phyloP scores from a whole-genome alignment of 2,797 vertebrate genomes.

The Peromyscus eremicus region DNA sequence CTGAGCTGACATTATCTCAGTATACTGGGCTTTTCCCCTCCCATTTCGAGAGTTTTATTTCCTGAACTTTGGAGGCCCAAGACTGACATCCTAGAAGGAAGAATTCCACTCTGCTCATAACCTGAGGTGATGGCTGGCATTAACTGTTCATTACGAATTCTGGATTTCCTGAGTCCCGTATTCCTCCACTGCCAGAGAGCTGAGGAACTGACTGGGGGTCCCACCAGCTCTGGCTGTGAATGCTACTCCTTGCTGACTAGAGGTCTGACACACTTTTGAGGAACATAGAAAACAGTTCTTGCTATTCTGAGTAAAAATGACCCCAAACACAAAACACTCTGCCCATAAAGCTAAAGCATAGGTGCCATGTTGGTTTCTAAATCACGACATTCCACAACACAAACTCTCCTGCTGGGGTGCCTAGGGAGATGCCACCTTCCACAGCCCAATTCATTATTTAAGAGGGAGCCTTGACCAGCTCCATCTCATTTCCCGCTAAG shows the following conservation, averaged over 20 bases:
- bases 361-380: not conserved
- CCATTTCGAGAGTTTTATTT: conserved; percentile 39
- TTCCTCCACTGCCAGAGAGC: not conserved
- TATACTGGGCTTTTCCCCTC: not conserved
- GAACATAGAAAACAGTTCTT: not conserved
- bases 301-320: conserved; percentile 29
- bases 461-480: not conserved
- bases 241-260: not conserved
- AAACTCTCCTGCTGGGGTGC: not conserved
- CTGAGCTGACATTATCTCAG: not conserved
- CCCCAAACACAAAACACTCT: not conserved
- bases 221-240: not conserved
- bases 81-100: not conserved
- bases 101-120: not conserved
- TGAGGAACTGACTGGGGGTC: not conserved
- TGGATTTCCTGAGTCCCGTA: not conserved
- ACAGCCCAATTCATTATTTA: not conserved
- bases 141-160: not conserved
- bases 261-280: not conserved
- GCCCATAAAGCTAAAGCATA: not conserved
- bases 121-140: not conserved
- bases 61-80: not conserved
- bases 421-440: not conserved
- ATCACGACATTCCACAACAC: not conserved
- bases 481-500: not conserved